A percentile compares a stretch with the other conserved stretches of the same genome.
These are phyloP conservation scores for Vombatus ursinus DNA, from an alignment of 2,113 vertebrate genomes.

Conservation along the genomic window DNA sequence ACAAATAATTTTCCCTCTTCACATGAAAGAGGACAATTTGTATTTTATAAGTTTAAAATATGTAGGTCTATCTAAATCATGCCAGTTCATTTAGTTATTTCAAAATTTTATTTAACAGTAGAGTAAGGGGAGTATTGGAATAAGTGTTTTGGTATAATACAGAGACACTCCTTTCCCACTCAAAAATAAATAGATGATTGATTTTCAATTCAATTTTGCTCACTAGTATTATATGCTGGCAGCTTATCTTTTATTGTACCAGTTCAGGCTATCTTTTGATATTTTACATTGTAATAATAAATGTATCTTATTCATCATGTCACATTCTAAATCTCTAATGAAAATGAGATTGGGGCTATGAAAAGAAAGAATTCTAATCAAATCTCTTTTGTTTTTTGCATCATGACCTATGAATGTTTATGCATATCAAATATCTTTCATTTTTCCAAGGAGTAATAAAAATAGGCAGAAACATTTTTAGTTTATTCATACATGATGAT, in stretches of 20 bases:
- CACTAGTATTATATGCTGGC: not conserved
- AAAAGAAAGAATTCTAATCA: not conserved
- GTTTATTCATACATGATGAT: not conserved
- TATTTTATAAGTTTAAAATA: not conserved
- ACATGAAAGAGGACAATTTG: not conserved
- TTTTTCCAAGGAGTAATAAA: not conserved
- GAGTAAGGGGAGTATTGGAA: not conserved
- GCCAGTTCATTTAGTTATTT: not conserved
- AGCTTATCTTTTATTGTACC: not conserved
- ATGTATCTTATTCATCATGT: not conserved
- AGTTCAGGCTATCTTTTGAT: not conserved
- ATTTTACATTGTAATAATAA: not conserved
- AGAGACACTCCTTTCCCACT: not conserved
- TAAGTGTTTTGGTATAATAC: not conserved
- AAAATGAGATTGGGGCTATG: not conserved
- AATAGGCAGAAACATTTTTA: not conserved
- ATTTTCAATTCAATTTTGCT: not conserved
- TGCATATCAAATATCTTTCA: not conserved
- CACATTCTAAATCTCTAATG: not conserved
- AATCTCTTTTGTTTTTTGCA: not conserved
- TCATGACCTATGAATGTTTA: not conserved
- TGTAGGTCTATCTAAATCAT: not conserved
- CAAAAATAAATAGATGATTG: not conserved
- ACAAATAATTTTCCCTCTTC: constrained; percentile 2
- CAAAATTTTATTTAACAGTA: not conserved